Evolutionary conservation across 2,888 invertebrate genomes (phyloP).

Genomic region (Chesias legatella): DNA sequence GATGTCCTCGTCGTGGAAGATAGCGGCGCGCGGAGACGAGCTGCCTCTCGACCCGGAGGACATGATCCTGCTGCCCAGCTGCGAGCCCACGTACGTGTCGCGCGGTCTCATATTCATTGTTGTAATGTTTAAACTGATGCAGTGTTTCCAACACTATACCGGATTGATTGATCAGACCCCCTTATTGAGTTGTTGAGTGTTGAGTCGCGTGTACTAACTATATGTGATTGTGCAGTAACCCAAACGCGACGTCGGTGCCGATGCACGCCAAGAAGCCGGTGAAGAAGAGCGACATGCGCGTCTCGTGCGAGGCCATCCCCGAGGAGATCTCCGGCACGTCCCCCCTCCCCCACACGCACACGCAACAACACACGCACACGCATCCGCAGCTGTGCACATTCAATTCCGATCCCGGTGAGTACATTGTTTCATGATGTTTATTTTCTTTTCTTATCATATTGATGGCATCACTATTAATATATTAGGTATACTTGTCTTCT

Average conservation of each 20-base stretch:
- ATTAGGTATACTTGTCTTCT: no score
- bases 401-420: slow-evolving; percentile 67
- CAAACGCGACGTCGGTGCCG: slow-evolving; percentile 8
- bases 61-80: slow-evolving; percentile 57
- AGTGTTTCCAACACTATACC: no score
- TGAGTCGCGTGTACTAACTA: no score
- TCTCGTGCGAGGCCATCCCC: slow-evolving; percentile 94
- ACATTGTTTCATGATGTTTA: no score
- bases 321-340: slow-evolving; percentile 92
- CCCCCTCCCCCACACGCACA: slow-evolving; percentile 73
- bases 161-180: no score
- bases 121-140: no score
- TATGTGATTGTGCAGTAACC: background rate
- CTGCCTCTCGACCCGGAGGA: slow-evolving; percentile 37
- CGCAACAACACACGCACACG: slow-evolving; percentile 16
- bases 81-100: slow-evolving; percentile 52
- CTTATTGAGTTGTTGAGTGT: no score
- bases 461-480: no score
- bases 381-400: slow-evolving; percentile 57
- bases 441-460: no score
- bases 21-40: slow-evolving; percentile 43
- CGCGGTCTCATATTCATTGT: background rate
- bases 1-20: slow-evolving; percentile 94
- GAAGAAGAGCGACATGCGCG: slow-evolving; percentile 90
- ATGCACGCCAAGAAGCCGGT: slow-evolving; percentile 77